Base-by-base conservation (phyloP, 2,888 invertebrate species). In the Notodonta dromedarius region DNA sequence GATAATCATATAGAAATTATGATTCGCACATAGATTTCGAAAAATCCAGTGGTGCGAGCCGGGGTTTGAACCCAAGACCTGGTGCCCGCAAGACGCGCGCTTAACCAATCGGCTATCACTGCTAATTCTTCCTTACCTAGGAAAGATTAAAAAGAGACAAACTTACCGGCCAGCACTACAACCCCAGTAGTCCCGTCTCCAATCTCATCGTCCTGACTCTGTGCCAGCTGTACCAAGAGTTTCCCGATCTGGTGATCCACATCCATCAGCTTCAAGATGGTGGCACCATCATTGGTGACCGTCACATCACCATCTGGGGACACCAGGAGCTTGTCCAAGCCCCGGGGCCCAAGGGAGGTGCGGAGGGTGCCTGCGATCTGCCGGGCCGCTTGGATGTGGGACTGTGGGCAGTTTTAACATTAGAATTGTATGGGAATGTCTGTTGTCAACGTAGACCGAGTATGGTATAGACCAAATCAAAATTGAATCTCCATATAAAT, bases 181-280 rank as follows among this genome's bases (percentile, higher is more conserved):
- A 99, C 99, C 12, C 99, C 99, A 9, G 99, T 99, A 0, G 99
- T 99, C 56, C 99, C 99, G 94, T 99, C 99, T 50, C 99, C 99
- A 79, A 99, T 99, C 94, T 99, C 99, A 93, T 99, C 99, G 87
- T 99, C 99, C 89, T 99, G 99, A 61, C 99, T 99, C 89, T 99
- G 99, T 39, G 99, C 98, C 63, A 99, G 90, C 86, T 99, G 98
- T 35, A 99, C 99, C 96, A 99, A 96, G 57, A 99, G 94, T 88
- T 99, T 99, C 48, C 98, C 99, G 76, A 99, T 98, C 94, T 99
- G 98, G 87, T 99, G 99, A 40, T 99, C 99, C 7, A 99, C 98
- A 86, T 99, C 99, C 99, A 99, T 99, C 91, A 98, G 95, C 90
- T 99, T 98, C 74, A 99, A 94, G 80, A 99, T 99, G 1, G 99